Evolutionary conservation across 2,113 vertebrate genomes (phyloP).

Genomic region (Centrocercus urophasianus): DNA sequence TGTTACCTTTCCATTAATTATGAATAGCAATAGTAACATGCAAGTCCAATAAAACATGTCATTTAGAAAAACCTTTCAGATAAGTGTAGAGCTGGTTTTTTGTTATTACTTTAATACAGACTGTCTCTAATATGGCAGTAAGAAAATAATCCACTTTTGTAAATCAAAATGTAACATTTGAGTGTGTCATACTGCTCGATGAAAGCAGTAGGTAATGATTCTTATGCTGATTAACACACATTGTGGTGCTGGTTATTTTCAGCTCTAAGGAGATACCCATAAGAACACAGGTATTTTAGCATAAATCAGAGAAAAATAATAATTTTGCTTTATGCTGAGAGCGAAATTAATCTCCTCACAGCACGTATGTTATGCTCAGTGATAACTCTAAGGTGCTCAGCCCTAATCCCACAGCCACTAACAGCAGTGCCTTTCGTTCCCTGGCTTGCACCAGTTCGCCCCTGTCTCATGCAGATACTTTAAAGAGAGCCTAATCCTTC

Average conservation of each 20-base stretch:
- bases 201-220: not conserved
- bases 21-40: constrained; percentile 5
- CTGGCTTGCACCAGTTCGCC: not conserved
- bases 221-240: not conserved
- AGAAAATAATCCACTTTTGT: not conserved
- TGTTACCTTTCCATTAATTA: constrained; percentile 37
- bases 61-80: not conserved
- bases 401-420: not conserved
- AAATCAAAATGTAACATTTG: not conserved
- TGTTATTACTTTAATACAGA: not conserved
- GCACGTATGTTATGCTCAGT: rapidly evolving
- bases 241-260: not conserved
- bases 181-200: not conserved
- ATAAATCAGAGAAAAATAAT: not conserved
- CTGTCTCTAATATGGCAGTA: not conserved
- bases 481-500: not conserved
- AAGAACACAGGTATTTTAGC: not conserved
- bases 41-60: not conserved
- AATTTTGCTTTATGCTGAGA: not conserved
- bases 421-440: not conserved
- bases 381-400: rapidly evolving
- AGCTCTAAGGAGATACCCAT: not conserved
- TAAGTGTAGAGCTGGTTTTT: not conserved
- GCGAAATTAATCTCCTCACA: not conserved
- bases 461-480: not conserved